phyloP scores from a whole-genome alignment of 2,888 invertebrate genomes.

The Entomobrya proxima region DNA sequence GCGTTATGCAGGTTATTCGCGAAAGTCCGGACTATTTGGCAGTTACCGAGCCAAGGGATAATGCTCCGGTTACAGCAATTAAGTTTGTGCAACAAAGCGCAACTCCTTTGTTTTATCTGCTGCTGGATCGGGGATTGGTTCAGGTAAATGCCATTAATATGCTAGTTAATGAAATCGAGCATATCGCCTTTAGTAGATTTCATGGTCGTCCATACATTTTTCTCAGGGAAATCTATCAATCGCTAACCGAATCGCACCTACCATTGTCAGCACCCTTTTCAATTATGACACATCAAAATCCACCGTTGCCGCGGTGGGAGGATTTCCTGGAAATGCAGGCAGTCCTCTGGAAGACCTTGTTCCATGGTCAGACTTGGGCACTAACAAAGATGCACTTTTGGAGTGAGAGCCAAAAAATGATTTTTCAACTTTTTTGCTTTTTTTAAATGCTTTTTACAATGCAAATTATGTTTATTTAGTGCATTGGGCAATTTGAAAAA shows the following conservation, averaged over 20 bases:
- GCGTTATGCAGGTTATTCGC: slow-evolving; percentile 71
- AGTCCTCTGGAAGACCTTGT: slow-evolving; percentile 39
- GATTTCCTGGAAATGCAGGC: slow-evolving; percentile 36
- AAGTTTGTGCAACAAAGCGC: slow-evolving; percentile 39
- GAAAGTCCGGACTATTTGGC: slow-evolving; percentile 63
- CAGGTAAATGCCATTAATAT: slow-evolving; percentile 44
- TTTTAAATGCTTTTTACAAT: too few relatives aligned
- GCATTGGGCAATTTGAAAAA: background rate
- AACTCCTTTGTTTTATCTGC: slow-evolving; percentile 62
- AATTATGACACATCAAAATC: background rate
- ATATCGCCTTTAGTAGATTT: too few relatives aligned
- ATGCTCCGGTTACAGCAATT: slow-evolving; percentile 52
- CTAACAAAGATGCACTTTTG: slow-evolving; percentile 35
- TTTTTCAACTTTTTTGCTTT: too few relatives aligned
- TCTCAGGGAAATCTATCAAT: slow-evolving; percentile 50
- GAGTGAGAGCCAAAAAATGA: slow-evolving; percentile 36
- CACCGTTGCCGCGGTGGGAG: slow-evolving; percentile 52
- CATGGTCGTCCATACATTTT: too few relatives aligned
- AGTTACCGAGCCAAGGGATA: slow-evolving; percentile 54
- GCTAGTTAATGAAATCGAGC: background rate
- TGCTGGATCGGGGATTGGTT: slow-evolving; percentile 65
- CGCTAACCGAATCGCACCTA: slow-evolving; percentile 52
- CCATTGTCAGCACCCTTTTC: slow-evolving; percentile 10
- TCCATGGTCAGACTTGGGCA: slow-evolving; percentile 57
- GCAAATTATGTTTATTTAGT: background rate